These are phyloP conservation scores for Chaunax sp. DNA, from an alignment of 2,797 vertebrate species.

Conservation along the genomic window DNA sequence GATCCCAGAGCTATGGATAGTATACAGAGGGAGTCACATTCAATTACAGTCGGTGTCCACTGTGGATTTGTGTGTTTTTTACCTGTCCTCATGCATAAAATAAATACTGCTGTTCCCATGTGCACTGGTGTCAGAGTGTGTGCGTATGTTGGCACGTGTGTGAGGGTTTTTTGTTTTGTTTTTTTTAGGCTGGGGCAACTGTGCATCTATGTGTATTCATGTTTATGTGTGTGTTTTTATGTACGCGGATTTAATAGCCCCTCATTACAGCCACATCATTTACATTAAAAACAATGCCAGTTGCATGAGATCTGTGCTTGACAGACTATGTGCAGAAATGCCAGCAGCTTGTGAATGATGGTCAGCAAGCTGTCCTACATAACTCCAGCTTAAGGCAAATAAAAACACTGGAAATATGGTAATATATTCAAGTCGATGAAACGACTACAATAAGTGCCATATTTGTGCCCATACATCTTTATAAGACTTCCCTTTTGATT, in stretches of 20 bases:
- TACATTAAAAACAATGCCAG: constrained; percentile 69
- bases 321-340: constrained; percentile 54
- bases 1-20: constrained; percentile 73
- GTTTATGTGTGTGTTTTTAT: constrained; percentile 50
- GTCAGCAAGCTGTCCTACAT: constrained; percentile 78
- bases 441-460: constrained; percentile 77
- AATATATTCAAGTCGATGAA: constrained; percentile 73
- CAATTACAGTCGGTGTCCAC: constrained; percentile 80
- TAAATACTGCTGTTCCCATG: constrained; percentile 65
- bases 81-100: constrained; percentile 79
- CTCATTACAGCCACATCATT: constrained; percentile 66
- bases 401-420: constrained; percentile 73
- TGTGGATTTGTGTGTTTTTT: constrained; percentile 75
- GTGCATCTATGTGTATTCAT: constrained; percentile 53
- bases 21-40: constrained; percentile 80
- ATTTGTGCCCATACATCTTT: constrained; percentile 75
- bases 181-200: constrained; percentile 39
- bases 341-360: constrained; percentile 74
- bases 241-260: constrained; percentile 57
- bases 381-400: constrained; percentile 71
- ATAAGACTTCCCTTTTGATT: constrained; percentile 77
- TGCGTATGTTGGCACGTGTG: constrained; percentile 11
- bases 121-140: constrained; percentile 57
- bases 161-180: constrained; percentile 37
- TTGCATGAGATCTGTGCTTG: constrained; percentile 45